Conservation (phyloP, 2,888 invertebrate species). For the Branchinecta sandiegonensis region DNA sequence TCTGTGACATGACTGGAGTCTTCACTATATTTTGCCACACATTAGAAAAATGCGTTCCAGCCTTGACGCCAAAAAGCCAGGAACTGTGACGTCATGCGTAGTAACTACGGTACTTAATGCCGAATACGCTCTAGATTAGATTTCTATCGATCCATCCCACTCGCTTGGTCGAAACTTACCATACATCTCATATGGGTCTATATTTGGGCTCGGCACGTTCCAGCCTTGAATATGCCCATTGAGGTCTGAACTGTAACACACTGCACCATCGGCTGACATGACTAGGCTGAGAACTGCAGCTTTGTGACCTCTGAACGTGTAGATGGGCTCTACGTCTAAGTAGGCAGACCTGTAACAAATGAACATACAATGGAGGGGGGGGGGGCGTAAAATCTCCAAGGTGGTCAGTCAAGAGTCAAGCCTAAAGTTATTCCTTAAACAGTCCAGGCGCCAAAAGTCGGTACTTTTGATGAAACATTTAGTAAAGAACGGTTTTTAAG, state of each 20-base stretch:
- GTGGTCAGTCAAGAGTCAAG: too few relatives aligned
- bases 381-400: too few relatives aligned
- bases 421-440: too few relatives aligned
- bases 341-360: conserved; percentile 53
- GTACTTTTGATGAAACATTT: too few relatives aligned
- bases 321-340: conserved; percentile 92
- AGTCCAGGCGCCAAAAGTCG: too few relatives aligned
- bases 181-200: conserved; percentile 93
- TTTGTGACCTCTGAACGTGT: conserved; percentile 92
- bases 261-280: conserved; percentile 80
- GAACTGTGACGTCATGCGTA: too few relatives aligned
- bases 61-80: too few relatives aligned
- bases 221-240: conserved; percentile 92
- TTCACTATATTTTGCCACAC: too few relatives aligned
- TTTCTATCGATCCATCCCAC: background rate
- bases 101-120: conserved; percentile 15
- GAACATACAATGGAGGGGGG: too few relatives aligned
- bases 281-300: conserved; percentile 89
- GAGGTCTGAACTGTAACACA: conserved; percentile 86
- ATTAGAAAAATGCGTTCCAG: too few relatives aligned
- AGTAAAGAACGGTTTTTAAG: too few relatives aligned
- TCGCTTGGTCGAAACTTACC: conserved; percentile 34
- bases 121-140: background rate
- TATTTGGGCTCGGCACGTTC: conserved; percentile 81
- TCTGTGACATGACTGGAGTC: too few relatives aligned